Percentiles rank a stretch among this genome's conserved stretches.
Conservation (phyloP, 2,888 invertebrate genomes). For the Julus scandinavius region DNA sequence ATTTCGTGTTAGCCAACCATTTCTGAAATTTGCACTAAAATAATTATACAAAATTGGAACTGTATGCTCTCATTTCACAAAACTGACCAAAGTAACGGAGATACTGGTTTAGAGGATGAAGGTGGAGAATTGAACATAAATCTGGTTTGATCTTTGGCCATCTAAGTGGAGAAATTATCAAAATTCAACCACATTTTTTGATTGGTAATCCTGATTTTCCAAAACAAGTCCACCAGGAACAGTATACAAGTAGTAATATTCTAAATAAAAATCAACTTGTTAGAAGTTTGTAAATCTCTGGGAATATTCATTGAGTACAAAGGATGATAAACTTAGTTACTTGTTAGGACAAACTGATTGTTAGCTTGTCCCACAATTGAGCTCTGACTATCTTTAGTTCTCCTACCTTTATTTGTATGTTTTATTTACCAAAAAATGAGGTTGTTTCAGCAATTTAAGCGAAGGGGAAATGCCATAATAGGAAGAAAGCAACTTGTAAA, state of each 20-base stretch:
- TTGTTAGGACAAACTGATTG: neutral
- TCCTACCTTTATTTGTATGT: neutral
- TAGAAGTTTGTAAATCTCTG: too few relatives aligned
- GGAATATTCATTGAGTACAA: neutral
- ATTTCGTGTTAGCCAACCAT: too few relatives aligned
- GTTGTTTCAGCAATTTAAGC: neutral
- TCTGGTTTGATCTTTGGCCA: neutral
- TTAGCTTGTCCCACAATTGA: neutral
- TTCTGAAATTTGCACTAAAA: too few relatives aligned
- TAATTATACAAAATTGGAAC: too few relatives aligned
- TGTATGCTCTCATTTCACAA: too few relatives aligned
- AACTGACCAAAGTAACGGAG: too few relatives aligned
- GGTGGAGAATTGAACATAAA: too few relatives aligned
- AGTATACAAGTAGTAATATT: too few relatives aligned
- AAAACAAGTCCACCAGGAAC: too few relatives aligned
- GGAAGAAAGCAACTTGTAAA: neutral
- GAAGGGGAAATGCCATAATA: constrained; percentile 28
- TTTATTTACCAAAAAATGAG: constrained; percentile 7
- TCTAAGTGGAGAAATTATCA: neutral
- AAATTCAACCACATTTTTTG: neutral
- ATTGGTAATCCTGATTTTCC: too few relatives aligned
- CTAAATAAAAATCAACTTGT: neutral
- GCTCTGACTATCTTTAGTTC: neutral
- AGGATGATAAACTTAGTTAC: neutral
- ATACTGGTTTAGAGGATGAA: too few relatives aligned